Evolutionary conservation across 1,140 invertebrate species (phyloP).

Genomic region (Brachionus sp.): DNA sequence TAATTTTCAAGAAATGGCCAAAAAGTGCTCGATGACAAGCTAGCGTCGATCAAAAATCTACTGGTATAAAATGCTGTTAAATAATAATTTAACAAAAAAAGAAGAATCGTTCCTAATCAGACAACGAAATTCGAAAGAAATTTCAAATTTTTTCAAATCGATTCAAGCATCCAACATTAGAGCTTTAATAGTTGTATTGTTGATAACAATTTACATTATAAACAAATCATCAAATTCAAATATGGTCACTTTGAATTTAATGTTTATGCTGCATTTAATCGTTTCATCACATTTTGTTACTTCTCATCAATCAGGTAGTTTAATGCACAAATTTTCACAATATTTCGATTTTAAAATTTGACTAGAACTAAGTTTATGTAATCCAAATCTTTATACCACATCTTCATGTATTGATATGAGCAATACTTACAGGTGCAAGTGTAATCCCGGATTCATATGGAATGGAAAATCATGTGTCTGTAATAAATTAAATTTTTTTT

Average conservation of each 20-base stretch:
- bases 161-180: neutral
- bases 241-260: neutral
- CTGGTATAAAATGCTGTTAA: neutral
- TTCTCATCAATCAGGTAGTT: neutral
- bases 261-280: neutral
- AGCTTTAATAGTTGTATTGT: neutral
- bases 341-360: neutral
- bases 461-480: slow-evolving; percentile 59
- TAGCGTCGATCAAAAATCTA: neutral
- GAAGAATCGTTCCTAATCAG: neutral
- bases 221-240: neutral
- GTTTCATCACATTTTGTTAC: neutral
- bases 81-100: neutral
- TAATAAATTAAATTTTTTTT: slow-evolving; percentile 49
- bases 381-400: neutral
- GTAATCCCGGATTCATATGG: slow-evolving; percentile 59
- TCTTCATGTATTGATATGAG: slow-evolving; percentile 55
- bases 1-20: neutral
- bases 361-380: neutral
- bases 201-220: neutral
- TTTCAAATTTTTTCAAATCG: neutral
- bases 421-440: slow-evolving; percentile 57
- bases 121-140: slow-evolving; percentile 3
- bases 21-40: neutral
- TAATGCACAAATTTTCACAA: neutral